Evolutionary conservation across 2,797 vertebrate species (phyloP), one percentile per base, ranked within the genome.

Genomic region (Adrianichthys oophorus): DNA sequence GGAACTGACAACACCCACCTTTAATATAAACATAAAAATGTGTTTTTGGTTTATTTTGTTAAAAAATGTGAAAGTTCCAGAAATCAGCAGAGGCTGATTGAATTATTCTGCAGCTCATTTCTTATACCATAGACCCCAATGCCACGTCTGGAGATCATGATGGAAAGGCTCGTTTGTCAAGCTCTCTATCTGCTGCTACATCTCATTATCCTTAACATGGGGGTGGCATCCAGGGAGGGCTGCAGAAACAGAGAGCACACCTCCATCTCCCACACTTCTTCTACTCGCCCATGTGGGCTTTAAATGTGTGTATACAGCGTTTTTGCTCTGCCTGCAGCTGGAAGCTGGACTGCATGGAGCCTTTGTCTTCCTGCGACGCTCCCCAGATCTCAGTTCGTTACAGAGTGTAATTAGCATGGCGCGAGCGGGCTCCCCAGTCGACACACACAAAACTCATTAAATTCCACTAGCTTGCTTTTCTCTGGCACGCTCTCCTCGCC

Each of bases 391-490:
- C 82, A 78, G 68, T 88, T 82, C 60, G 85, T 88, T 89, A 82
- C 73, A 69, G 85, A 83, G 66, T 65, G 66, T 88, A 90, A 91
- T 90, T 90, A 90, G 84, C 69, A 45, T 63, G 80, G 82, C 68
- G 79, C 70, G 74, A 78, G 75, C 50, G 17, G 71, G 67, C 74
- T 90, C 86, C 89, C 87, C 76, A 81, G 87, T 66, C 63, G 78
- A 79, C 82, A 73, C 79, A 82, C 76, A 82, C 76, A 81, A 85
- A 89, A 89, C 87, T 89, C 89, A 91, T 91, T 90, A 90, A 87
- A 89, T 86, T 90, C 82, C 76, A 79, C 80, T 75, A 79, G 76
- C 78, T 73, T 74, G 81, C 80, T 82, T 77, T 79, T 78, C 15
- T 46, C 85, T 78, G 77, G 82, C 78, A 71, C 50, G 15, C 76